Conservation (phyloP, 2,888 invertebrate species). For the Artemia sinica region DNA sequence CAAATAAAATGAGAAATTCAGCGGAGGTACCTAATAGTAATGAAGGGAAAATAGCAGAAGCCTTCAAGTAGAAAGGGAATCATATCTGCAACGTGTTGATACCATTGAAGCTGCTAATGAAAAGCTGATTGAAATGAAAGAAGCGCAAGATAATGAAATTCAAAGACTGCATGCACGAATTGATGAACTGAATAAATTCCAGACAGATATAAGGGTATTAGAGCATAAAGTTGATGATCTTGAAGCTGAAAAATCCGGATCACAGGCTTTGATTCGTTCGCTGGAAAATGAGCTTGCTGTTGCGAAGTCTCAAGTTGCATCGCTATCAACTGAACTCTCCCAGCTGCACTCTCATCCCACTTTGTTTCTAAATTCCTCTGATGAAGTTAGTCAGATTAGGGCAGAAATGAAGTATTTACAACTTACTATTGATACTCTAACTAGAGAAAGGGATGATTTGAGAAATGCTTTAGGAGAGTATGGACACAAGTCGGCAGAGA, state of each 20-base stretch:
- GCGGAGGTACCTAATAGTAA: slow-evolving; percentile 34
- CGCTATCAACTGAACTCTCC: background rate
- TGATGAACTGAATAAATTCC: slow-evolving; percentile 39
- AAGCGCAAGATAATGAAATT: slow-evolving; percentile 57
- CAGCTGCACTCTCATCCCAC: background rate
- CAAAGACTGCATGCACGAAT: slow-evolving; percentile 52
- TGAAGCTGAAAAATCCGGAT: background rate
- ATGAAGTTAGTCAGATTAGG: background rate
- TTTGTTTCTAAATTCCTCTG: no score
- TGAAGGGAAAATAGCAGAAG: slow-evolving; percentile 38
- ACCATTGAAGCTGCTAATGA: slow-evolving; percentile 56
- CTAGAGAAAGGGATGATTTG: background rate
- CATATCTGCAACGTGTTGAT: slow-evolving; percentile 50
- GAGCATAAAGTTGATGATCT: background rate
- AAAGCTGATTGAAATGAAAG: slow-evolving; percentile 57
- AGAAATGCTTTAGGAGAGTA: background rate
- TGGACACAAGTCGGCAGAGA: background rate
- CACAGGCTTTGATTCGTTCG: background rate
- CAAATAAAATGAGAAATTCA: slow-evolving; percentile 23
- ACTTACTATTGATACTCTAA: background rate
- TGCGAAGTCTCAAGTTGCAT: background rate
- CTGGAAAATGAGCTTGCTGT: slow-evolving; percentile 4
- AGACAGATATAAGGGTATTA: background rate
- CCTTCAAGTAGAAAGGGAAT: slow-evolving; percentile 48
- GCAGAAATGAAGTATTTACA: background rate